Base-by-base conservation (phyloP, 2,888 invertebrate species). In the Ferrisia virgata region DNA sequence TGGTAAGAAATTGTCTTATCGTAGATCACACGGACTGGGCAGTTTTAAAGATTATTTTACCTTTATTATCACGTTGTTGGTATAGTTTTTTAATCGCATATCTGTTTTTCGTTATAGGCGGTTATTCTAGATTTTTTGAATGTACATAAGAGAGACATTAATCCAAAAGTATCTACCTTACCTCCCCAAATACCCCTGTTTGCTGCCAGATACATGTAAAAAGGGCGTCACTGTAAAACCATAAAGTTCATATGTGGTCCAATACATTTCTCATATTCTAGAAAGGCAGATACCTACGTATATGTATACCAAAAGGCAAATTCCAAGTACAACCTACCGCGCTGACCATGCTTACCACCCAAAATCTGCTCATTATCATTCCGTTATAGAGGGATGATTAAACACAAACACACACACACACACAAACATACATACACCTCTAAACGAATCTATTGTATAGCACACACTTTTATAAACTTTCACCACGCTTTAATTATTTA, bases 401-500 rank as follows among this genome's bases (percentile, higher is more conserved):
- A 47, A 53, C 53, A 6, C n/a, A n/a, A n/a, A n/a, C n/a, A n/a
- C n/a, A n/a, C n/a, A n/a, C n/a, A n/a, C n/a, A n/a, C n/a, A n/a
- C n/a, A n/a, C n/a, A n/a, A n/a, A 22, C 8, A 28, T 13, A 3
- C 4, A 1, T 58, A 1, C 25, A 64, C 18, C 11, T 22, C 4
- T n/a, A 8, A 18, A 53, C 2, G 53, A n/a, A n/a, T n/a, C n/a
- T 15, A 64, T 64, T 13, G 64, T 64, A 1, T 53, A 28, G 15
- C 15, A 28, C 31, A 53, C 18, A 53, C 53, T 11, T n/a, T 72
- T 33, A 36, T 28, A 76, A 64, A 76, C 72, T 76, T 76, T 76
- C 72, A 76, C 72, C 72, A 76, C 72, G 72, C 72, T 76, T 69
- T 76, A 76, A 76, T 76, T 76, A 76, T 76, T 76, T 76, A 76